Conservation (phyloP, 1,140 invertebrate genomes). For the Aporrectodea caliginosa region DNA sequence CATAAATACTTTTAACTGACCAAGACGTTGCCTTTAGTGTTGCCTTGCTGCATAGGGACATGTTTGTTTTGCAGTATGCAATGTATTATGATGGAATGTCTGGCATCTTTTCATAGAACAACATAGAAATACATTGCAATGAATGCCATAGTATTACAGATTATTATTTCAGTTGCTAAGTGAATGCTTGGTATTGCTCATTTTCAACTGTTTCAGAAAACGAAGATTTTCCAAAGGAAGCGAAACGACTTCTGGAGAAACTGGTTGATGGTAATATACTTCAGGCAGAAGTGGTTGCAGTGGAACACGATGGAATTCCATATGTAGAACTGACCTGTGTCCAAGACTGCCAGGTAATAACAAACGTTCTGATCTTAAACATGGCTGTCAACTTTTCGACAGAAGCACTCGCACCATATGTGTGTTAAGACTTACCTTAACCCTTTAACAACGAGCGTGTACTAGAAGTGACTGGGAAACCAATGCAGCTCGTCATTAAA, state of each 20-base stretch:
- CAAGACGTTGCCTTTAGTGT: not conserved
- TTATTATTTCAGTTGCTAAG: not conserved
- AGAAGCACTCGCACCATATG: too few relatives aligned
- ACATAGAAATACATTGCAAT: not conserved
- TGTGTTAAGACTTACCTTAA: too few relatives aligned
- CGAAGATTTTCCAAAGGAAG: conserved; percentile 61
- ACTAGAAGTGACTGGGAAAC: too few relatives aligned
- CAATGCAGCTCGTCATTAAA: too few relatives aligned
- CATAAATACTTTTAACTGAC: too few relatives aligned
- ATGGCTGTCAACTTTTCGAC: too few relatives aligned
- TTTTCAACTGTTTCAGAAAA: conserved; percentile 39
- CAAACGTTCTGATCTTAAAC: conserved; percentile 15
- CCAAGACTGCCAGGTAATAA: conserved; percentile 64
- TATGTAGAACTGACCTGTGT: conserved; percentile 74
- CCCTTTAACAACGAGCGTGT: too few relatives aligned
- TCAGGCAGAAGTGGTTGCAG: conserved; percentile 80
- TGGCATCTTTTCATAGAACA: not conserved
- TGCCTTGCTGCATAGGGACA: not conserved
- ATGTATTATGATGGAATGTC: not conserved
- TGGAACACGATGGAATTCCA: conserved; percentile 70
- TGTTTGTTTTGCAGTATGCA: not conserved
- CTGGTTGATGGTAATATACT: conserved; percentile 73
- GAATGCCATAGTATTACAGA: not conserved
- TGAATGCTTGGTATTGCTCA: not conserved
- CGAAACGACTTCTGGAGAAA: conserved; percentile 69